Evolutionary conservation across 2,888 invertebrate species (phyloP).

Genomic region (Limulus polyphemus): DNA sequence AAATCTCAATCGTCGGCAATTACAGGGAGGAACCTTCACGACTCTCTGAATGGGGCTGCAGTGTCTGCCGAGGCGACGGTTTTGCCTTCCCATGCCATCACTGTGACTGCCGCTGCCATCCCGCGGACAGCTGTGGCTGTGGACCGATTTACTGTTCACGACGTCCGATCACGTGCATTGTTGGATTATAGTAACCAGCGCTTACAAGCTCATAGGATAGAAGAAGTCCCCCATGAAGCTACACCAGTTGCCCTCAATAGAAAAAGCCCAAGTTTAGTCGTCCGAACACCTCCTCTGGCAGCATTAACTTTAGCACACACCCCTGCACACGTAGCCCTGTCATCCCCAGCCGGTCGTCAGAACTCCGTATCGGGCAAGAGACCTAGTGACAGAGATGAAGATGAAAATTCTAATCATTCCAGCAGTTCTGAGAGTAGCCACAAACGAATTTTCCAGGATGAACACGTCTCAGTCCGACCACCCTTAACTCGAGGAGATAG

Average conservation of each 20-base stretch:
- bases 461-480: constrained; percentile 45
- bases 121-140: not conserved
- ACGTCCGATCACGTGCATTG: constrained; percentile 7
- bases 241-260: constrained; percentile 14
- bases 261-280: constrained; percentile 12
- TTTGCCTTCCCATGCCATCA: constrained; percentile 4
- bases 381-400: constrained; percentile 13
- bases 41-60: not conserved
- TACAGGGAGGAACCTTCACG: constrained; percentile 2
- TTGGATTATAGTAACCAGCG: constrained; percentile 15
- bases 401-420: constrained; percentile 5
- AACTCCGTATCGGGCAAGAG: constrained; percentile 9
- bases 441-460: constrained; percentile 17
- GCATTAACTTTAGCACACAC: too few species aligned
- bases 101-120: not conserved
- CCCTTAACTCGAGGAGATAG: constrained; percentile 80
- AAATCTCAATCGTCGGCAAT: not conserved
- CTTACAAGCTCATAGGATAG: constrained; percentile 9
- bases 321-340: constrained; percentile 2
- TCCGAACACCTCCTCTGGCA: too few species aligned
- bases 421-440: constrained; percentile 2
- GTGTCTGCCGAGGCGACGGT: constrained; percentile 1
- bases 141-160: not conserved
- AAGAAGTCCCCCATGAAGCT: constrained; percentile 1
- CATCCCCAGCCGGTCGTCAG: constrained; percentile 2